Conservation (phyloP, 1,140 invertebrate species). For the Dendrolimus punctatus region DNA sequence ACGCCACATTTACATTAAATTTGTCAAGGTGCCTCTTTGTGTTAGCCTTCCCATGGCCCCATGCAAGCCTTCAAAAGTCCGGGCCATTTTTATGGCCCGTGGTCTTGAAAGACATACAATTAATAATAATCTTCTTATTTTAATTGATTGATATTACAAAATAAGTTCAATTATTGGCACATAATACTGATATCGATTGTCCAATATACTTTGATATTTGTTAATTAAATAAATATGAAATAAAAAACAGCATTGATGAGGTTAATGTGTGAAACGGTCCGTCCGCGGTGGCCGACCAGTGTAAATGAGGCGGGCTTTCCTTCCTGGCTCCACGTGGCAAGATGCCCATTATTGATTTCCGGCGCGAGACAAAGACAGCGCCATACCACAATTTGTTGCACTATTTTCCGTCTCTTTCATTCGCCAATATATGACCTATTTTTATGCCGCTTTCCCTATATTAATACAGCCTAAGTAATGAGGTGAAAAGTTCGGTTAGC, state of each 20-base stretch:
- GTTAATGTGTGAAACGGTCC: conserved; percentile 23
- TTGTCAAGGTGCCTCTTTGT: no score
- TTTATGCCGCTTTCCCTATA: conserved; percentile 68
- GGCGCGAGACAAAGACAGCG: conserved; percentile 52
- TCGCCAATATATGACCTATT: conserved; percentile 71
- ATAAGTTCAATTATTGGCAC: no score
- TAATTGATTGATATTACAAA: no score
- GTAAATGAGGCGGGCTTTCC: conserved; percentile 57
- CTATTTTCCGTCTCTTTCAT: conserved; percentile 59
- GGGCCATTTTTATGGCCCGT: no score
- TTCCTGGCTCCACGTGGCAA: conserved; percentile 64
- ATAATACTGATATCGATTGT: no score
- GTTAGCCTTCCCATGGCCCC: no score
- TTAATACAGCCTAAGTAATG: conserved; percentile 69
- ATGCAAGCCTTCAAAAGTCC: no score
- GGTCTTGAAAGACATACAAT: no score
- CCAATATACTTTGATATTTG: no score
- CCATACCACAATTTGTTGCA: conserved; percentile 68
- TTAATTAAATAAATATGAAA: no score
- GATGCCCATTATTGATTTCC: conserved; percentile 70
- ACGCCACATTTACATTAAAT: no score
- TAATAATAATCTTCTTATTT: no score
- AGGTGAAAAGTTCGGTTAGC: conserved; percentile 55
- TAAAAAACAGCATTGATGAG: conserved; percentile 1
- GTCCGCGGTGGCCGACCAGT: conserved; percentile 35